phyloP scores from a whole-genome alignment of 2,888 invertebrate species.

The Eucera pruinosa region DNA sequence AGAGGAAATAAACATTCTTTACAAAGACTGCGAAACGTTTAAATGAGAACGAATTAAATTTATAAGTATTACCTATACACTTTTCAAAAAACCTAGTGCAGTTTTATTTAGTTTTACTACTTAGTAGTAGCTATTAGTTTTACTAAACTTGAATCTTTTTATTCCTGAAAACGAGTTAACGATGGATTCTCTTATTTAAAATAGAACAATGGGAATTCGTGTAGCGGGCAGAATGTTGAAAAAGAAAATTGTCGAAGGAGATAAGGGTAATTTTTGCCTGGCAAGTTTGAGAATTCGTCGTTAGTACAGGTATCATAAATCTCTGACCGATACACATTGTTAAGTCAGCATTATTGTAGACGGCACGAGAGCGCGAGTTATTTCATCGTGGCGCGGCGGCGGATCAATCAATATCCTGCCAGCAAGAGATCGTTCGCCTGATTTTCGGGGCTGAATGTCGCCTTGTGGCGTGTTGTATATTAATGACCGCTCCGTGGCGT shows the following conservation, averaged over 20 bases:
- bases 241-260: too few relatives aligned
- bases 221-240: background rate
- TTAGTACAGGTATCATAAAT: conserved; percentile 14
- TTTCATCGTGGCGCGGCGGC: conserved; percentile 6
- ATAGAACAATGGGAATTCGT: too few relatives aligned
- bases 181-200: too few relatives aligned
- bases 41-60: too few relatives aligned
- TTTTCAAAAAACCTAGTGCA: too few relatives aligned
- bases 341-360: conserved; percentile 25
- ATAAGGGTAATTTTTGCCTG: background rate
- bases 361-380: conserved; percentile 31
- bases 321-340: conserved; percentile 14
- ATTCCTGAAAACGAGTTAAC: too few relatives aligned
- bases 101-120: too few relatives aligned
- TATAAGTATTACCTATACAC: too few relatives aligned
- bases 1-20: too few relatives aligned
- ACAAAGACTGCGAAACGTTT: too few relatives aligned
- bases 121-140: too few relatives aligned
- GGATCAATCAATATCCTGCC: conserved; percentile 57
- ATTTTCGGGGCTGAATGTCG: conserved; percentile 69
- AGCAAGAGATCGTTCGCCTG: conserved; percentile 62
- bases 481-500: conserved; percentile 62
- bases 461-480: conserved; percentile 68
- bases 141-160: too few relatives aligned
- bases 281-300: conserved; percentile 1